Conservation (phyloP, 92 coral and sea anemone species). For the Pocillopora grandis region DNA sequence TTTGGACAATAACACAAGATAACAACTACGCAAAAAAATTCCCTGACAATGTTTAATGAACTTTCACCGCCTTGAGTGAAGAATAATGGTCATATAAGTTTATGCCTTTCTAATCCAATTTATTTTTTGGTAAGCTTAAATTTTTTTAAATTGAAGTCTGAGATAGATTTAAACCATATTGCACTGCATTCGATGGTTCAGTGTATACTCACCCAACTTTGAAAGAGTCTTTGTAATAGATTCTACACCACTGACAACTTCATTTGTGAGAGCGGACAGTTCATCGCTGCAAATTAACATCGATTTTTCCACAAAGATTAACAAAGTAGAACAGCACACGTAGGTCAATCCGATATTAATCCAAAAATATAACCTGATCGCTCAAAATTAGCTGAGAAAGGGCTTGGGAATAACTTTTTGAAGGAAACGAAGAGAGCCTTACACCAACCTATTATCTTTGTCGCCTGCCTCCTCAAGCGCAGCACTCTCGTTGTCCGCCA, state of each 20-base stretch:
- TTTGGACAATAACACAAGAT: too few relatives aligned
- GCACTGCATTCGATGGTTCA: too few relatives aligned
- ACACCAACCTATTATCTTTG: constrained; percentile 30
- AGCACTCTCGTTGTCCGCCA: constrained; percentile 48
- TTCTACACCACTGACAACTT: constrained; percentile 56
- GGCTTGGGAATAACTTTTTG: neutral
- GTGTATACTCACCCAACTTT: constrained; percentile 66
- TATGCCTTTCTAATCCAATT: too few relatives aligned
- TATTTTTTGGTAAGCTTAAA: too few relatives aligned
- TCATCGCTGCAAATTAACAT: constrained; percentile 26
- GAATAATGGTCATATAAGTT: too few relatives aligned
- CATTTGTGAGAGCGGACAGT: constrained; percentile 37
- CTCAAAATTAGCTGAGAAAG: neutral
- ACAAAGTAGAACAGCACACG: too few relatives aligned
- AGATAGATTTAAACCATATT: too few relatives aligned
- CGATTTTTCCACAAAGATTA: neutral
- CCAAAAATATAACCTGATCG: neutral
- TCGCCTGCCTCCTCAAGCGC: constrained; percentile 13
- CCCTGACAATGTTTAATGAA: too few relatives aligned
- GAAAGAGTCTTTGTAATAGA: constrained; percentile 62
- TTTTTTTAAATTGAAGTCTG: too few relatives aligned
- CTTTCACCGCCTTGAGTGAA: too few relatives aligned
- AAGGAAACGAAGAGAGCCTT: neutral
- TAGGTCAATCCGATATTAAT: too few relatives aligned
- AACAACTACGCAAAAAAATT: too few relatives aligned